Conservation (phyloP, 92 coral and sea anemone genomes). For the Actinostola sp. region DNA sequence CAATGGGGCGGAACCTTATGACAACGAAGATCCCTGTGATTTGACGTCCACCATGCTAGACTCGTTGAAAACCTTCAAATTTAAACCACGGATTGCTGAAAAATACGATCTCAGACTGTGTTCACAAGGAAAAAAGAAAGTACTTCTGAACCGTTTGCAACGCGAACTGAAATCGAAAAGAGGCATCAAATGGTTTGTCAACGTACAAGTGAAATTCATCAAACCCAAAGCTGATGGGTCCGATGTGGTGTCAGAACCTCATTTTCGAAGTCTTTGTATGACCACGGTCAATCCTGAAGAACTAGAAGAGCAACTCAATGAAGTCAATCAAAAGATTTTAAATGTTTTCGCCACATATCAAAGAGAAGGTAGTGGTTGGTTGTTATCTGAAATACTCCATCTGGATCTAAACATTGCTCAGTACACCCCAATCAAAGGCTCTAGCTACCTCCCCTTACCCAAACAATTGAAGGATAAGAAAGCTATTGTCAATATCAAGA, state of each 20-base stretch:
- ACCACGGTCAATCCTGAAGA: background rate
- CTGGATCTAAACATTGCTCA: background rate
- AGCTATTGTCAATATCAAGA: background rate
- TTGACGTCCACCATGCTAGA: slow-evolving; percentile 27
- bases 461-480: no score
- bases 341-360: no score
- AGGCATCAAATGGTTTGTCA: slow-evolving; percentile 27
- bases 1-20: background rate
- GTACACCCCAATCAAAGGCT: background rate
- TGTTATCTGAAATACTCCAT: background rate
- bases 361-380: background rate
- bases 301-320: background rate
- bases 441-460: background rate
- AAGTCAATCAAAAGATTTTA: background rate
- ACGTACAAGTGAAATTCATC: slow-evolving; percentile 20
- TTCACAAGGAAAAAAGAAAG: slow-evolving; percentile 22
- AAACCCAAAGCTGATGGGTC: slow-evolving; percentile 31
- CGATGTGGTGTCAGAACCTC: slow-evolving; percentile 23
- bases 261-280: slow-evolving; percentile 37
- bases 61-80: slow-evolving; percentile 27
- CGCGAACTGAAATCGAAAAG: slow-evolving; percentile 11
- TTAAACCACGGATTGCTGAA: slow-evolving; percentile 15
- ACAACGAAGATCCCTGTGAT: slow-evolving; percentile 23
- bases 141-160: background rate
- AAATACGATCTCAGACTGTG: slow-evolving; percentile 20